Conservation (phyloP, 1,140 invertebrate genomes). For the Sycobia sp. region DNA sequence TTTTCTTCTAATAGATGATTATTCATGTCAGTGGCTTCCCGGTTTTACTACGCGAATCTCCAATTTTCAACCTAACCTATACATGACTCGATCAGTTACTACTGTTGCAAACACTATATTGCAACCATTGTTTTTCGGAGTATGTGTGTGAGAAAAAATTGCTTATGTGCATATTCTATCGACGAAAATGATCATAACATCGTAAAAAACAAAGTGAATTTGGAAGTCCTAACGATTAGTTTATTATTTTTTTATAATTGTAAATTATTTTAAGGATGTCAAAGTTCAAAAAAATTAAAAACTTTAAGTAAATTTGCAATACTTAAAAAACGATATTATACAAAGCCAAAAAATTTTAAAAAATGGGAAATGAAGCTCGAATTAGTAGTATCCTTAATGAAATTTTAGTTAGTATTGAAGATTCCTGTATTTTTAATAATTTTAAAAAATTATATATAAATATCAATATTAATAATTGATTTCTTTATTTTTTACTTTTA, state of each 20-base stretch:
- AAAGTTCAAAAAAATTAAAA: constrained; percentile 15
- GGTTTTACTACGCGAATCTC: neutral
- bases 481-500: constrained; percentile 54
- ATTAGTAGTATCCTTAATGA: constrained; percentile 70
- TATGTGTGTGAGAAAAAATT: neutral
- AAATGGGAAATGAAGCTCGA: constrained; percentile 65
- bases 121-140: too few species aligned
- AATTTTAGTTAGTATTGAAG: constrained; percentile 65
- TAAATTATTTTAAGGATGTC: constrained; percentile 9
- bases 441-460: constrained; percentile 5
- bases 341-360: constrained; percentile 23
- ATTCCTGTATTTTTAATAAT: constrained; percentile 5
- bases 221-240: constrained; percentile 1
- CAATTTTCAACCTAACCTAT: neutral
- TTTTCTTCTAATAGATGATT: too few species aligned
- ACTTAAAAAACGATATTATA: neutral
- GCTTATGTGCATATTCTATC: neutral
- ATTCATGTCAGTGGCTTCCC: neutral
- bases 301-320: constrained; percentile 10
- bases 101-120: too few species aligned
- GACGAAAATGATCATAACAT: constrained; percentile 23
- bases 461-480: neutral
- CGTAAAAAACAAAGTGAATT: constrained; percentile 10
- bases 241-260: neutral
- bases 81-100: too few species aligned